These are phyloP conservation scores for Gastrophysa polygoni DNA, from an alignment of 2,888 invertebrate genomes.

Conservation along the genomic window DNA sequence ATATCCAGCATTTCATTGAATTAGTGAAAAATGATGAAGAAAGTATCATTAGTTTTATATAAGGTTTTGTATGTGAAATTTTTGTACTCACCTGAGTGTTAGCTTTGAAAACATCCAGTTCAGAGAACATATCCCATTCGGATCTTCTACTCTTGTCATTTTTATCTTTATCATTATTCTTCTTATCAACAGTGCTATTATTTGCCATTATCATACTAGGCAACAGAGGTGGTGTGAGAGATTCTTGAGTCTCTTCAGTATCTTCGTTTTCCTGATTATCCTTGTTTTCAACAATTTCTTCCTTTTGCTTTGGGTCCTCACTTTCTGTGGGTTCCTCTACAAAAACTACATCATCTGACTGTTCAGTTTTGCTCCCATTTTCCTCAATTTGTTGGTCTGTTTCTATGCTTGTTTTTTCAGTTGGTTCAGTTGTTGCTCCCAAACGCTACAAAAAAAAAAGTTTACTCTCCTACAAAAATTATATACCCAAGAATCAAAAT, in stretches of 20 bases:
- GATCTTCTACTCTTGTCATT: conserved; percentile 59
- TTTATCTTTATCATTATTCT: conserved; percentile 47
- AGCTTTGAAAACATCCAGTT: conserved; percentile 78
- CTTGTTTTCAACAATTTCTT: conserved; percentile 11
- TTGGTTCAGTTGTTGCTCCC: conserved; percentile 13
- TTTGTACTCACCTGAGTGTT: conserved; percentile 53
- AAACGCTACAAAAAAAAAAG: conserved; percentile 17
- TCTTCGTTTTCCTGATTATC: background rate
- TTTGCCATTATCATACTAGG: conserved; percentile 54
- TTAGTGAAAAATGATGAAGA: no score
- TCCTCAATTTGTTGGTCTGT: conserved; percentile 13
- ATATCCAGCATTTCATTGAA: no score
- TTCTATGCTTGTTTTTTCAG: background rate
- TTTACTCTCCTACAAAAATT: no score
- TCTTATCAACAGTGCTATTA: conserved; percentile 45
- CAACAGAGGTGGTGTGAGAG: conserved; percentile 56
- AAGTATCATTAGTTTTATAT: no score
- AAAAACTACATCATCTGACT: background rate
- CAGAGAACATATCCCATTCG: conserved; percentile 93
- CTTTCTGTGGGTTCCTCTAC: conserved; percentile 1
- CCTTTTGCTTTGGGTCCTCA: no score
- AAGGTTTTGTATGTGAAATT: no score
- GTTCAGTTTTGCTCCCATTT: background rate
- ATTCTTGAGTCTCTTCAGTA: conserved; percentile 40
- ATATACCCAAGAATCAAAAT: background rate